phyloP scores from a whole-genome alignment of 1,140 invertebrate species.

The Campoletis sonorensis region DNA sequence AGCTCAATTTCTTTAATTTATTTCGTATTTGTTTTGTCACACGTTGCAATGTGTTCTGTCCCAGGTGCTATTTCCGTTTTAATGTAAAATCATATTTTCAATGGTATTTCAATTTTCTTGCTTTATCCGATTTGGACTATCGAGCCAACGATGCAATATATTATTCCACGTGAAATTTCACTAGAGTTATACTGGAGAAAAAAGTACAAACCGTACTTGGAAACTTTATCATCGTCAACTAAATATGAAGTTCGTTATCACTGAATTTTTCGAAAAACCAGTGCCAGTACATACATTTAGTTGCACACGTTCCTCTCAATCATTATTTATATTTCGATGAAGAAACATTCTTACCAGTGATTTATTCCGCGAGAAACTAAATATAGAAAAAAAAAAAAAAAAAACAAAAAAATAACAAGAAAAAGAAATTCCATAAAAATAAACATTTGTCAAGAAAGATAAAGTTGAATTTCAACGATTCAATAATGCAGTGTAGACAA shows the following conservation, averaged over 20 bases:
- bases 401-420: too few species aligned
- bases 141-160: too few species aligned
- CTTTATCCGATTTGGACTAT: neutral
- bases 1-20: slow-evolving; percentile 47
- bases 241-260: neutral
- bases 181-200: neutral
- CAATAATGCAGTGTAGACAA: neutral
- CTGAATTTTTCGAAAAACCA: slow-evolving; percentile 7
- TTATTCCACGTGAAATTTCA: neutral
- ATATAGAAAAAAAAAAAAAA: neutral
- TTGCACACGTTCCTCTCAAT: neutral
- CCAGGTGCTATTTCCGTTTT: slow-evolving; percentile 47
- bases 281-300: slow-evolving; percentile 12
- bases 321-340: neutral
- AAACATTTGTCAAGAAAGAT: neutral
- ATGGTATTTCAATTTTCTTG: slow-evolving; percentile 6
- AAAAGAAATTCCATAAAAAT: too few species aligned
- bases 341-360: slow-evolving; percentile 1
- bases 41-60: slow-evolving; percentile 37
- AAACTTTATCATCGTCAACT: neutral
- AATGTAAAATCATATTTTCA: neutral
- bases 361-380: slow-evolving; percentile 20
- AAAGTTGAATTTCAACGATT: slow-evolving; percentile 21
- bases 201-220: slow-evolving; percentile 6
- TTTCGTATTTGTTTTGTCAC: slow-evolving; percentile 13